phyloP scores from a whole-genome alignment of 2,113 vertebrate species.

The Ahaetulla prasina region DNA sequence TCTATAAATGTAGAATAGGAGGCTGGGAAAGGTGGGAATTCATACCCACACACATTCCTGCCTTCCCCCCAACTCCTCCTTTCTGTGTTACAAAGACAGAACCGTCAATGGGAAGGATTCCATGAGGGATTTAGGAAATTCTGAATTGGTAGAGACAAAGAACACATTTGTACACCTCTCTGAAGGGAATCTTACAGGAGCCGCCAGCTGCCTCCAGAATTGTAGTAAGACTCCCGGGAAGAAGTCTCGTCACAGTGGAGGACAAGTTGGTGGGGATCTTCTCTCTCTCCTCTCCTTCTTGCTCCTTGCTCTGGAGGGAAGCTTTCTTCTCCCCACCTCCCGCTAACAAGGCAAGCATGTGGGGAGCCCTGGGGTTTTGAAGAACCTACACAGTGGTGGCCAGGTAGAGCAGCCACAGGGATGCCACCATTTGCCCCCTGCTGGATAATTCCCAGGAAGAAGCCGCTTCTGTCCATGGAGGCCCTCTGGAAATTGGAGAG shows the following conservation, averaged over 20 bases:
- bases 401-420: constrained; percentile 1
- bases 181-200: neutral
- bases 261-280: neutral
- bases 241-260: neutral
- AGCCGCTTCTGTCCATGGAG: constrained; percentile 27
- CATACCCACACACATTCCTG: neutral
- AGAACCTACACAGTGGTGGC: constrained; percentile 1
- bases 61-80: no score
- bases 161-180: neutral
- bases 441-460: constrained; percentile 22
- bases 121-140: neutral
- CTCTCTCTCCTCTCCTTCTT: neutral
- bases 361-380: constrained; percentile 3
- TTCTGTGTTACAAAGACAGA: neutral
- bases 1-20: neutral
- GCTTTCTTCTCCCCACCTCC: neutral
- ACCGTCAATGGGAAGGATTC: neutral
- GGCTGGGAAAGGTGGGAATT: neutral
- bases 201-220: neutral
- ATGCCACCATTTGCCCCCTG: constrained; percentile 8
- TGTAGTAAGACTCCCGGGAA: neutral
- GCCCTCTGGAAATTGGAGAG: constrained; percentile 55
- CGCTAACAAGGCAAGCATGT: neutral
- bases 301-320: constrained; percentile 4
- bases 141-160: neutral